A percentile compares a stretch with the other conserved stretches of the same genome.
Conservation (phyloP, 2,888 invertebrate genomes). For the Pyrrhosoma nymphula region DNA sequence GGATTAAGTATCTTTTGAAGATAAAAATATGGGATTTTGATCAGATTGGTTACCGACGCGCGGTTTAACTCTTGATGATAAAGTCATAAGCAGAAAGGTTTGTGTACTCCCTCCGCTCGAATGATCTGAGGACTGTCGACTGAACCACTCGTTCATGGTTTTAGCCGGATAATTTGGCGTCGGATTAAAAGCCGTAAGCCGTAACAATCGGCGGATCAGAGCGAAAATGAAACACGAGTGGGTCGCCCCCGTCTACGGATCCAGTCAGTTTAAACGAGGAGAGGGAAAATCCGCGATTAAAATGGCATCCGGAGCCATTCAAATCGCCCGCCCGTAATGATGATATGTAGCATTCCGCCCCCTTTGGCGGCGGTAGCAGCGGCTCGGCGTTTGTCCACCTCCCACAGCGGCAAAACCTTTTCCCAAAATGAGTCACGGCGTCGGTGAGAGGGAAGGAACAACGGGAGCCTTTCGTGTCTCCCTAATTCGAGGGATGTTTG, state of each 20-base stretch:
- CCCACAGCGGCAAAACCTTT: not conserved
- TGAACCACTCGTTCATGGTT: no score
- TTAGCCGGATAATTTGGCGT: no score
- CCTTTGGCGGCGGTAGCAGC: not conserved
- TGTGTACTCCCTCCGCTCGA: no score
- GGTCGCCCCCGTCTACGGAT: not conserved
- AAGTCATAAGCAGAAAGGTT: no score
- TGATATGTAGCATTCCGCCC: slow-evolving; percentile 20
- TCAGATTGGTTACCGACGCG: no score
- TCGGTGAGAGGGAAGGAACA: not conserved
- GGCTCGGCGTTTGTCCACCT: not conserved
- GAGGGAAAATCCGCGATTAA: slow-evolving; percentile 42
- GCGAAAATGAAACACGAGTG: not conserved
- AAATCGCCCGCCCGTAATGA: slow-evolving; percentile 35
- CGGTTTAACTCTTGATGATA: no score
- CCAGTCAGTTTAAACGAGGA: not conserved
- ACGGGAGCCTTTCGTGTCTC: not conserved
- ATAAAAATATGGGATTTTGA: no score
- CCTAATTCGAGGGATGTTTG: slow-evolving; percentile 10
- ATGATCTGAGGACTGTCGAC: no score
- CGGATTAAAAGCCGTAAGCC: not conserved
- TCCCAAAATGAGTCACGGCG: not conserved
- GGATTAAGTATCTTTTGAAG: no score
- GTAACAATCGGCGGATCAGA: not conserved
- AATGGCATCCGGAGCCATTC: slow-evolving; percentile 25